Conservation (phyloP, 2,888 invertebrate genomes). For the Xylota segnis region DNA sequence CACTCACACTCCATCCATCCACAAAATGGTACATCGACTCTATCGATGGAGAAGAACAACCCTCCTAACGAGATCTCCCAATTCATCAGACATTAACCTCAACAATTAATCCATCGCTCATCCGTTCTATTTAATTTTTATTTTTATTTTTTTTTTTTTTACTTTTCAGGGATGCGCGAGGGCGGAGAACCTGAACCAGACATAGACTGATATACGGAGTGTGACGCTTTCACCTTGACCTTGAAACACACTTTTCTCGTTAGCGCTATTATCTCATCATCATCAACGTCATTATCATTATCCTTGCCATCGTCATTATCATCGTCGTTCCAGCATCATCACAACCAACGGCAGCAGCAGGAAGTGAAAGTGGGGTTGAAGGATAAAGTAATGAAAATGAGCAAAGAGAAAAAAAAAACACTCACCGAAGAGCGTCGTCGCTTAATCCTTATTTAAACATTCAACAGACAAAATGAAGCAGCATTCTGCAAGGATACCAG, state of each 20-base stretch:
- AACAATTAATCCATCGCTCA: conserved; percentile 61
- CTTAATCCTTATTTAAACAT: conserved; percentile 77
- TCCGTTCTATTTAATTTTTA: conserved; percentile 8
- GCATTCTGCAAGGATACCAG: conserved; percentile 70
- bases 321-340: conserved; percentile 22
- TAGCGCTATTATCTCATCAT: conserved; percentile 76
- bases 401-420: conserved; percentile 58
- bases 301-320: conserved; percentile 68
- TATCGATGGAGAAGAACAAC: conserved; percentile 37
- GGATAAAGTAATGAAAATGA: conserved; percentile 76
- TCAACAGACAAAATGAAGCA: conserved; percentile 77
- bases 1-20: not conserved
- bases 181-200: conserved; percentile 19
- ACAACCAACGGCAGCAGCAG: conserved; percentile 38
- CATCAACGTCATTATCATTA: conserved; percentile 77
- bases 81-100: conserved; percentile 65
- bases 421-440: conserved; percentile 66
- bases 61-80: conserved; percentile 16
- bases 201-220: conserved; percentile 32
- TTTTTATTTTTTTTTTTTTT: too few species aligned
- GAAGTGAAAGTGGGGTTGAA: conserved; percentile 75
- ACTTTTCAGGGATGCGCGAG: not conserved
- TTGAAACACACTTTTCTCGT: conserved; percentile 76
- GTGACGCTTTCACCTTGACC: conserved; percentile 73
- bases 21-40: not conserved